phyloP scores from a whole-genome alignment of 2,113 vertebrate genomes.

The Oryzias melastigma region DNA sequence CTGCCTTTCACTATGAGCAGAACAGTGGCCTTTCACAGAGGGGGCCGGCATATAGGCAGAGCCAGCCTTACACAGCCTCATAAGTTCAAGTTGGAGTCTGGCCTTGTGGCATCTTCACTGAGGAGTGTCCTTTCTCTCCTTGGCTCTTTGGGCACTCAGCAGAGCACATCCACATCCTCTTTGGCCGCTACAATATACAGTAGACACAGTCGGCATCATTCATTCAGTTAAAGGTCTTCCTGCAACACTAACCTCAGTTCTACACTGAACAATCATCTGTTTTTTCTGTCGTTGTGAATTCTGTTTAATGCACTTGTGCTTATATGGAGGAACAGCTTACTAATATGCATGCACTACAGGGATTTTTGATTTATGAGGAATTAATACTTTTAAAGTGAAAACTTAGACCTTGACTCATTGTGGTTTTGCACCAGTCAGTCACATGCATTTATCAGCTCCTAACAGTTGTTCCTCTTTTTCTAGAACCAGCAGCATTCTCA shows the following conservation, averaged over 20 bases:
- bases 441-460: slow-evolving; percentile 8
- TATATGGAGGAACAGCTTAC: not conserved
- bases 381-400: not conserved
- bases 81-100: slow-evolving; percentile 58
- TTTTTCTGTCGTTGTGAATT: slow-evolving; percentile 24
- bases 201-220: slow-evolving; percentile 56
- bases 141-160: slow-evolving; percentile 47
- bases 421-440: not conserved
- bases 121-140: slow-evolving; percentile 58
- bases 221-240: slow-evolving; percentile 43
- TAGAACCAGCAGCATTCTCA: slow-evolving; percentile 94
- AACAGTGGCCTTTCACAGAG: slow-evolving; percentile 74
- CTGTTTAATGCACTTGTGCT: slow-evolving; percentile 4
- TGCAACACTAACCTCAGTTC: slow-evolving; percentile 38
- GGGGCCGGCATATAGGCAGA: slow-evolving; percentile 62
- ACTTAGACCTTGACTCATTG: not conserved
- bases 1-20: slow-evolving; percentile 74
- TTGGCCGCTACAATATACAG: slow-evolving; percentile 53
- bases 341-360: slow-evolving; percentile 1
- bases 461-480: slow-evolving; percentile 52
- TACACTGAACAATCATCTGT: slow-evolving; percentile 41
- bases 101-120: slow-evolving; percentile 54
- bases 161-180: slow-evolving; percentile 61
- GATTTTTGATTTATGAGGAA: slow-evolving; percentile 2
- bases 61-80: slow-evolving; percentile 61